Evolutionary conservation across 2,888 invertebrate genomes (phyloP), one percentile per base, ranked within the genome.

Genomic region (Agrotis exclamationis): DNA sequence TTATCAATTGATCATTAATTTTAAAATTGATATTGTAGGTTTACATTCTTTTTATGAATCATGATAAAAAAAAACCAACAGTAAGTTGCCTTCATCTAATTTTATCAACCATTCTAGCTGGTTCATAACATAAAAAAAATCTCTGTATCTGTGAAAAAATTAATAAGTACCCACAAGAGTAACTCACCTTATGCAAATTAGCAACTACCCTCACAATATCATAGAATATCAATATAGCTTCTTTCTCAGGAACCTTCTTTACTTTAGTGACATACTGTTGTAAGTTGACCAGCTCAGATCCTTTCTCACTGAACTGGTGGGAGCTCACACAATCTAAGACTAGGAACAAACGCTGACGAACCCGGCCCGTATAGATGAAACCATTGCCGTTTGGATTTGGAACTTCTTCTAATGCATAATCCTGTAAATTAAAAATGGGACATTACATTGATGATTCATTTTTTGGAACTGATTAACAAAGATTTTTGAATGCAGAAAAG

Each of bases 231-330:
- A 97, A 89, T 53, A 98, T 95, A 1, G 98, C 97, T 89, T 98
- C 98, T 84, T 97, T 97, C 88, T 98, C 98, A 0, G 97, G 96
- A 4, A 98, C 96, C 87, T 97, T 98, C 89, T 98, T 98, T 74
- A 98, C 97, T 91, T 97, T 97, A 60, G 98, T 98, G 28, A 98
- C 97, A 88, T 98, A 98, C 86, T 98, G 97, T 87, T 98, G 98
- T 4, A 98, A 93, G 89, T 97, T 98, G 48, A 97, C 96, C 28
- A 97, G 89, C 84, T 97, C 97, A 1, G 96, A 96, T 54, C 95
- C 94, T 79, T 94, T 95, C 73, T 96, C 96, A 76, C 96, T 96
- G 80, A 94, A 96, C 88, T 98, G 97, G 87, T 98, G 98, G 0
- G 97, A 96, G 5, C 97, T 97, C 9, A 98, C 96, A 89, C 98